Conservation (phyloP, 2,888 invertebrate species). For the Anarsia innoxiella region DNA sequence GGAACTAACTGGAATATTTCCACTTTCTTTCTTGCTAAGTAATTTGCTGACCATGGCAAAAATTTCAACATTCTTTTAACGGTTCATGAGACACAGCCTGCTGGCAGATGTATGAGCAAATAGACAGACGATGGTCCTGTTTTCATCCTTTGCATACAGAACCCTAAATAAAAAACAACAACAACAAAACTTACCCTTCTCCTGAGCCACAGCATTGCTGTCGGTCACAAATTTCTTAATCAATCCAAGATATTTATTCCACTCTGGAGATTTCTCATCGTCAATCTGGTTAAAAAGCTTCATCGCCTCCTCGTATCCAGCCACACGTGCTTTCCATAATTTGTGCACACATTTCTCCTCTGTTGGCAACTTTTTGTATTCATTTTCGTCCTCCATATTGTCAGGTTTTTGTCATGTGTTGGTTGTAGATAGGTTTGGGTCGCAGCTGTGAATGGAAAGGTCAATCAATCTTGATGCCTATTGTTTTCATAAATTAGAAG, state of each 20-base stretch:
- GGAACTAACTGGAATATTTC: no score
- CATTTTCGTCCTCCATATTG: slow-evolving; percentile 88
- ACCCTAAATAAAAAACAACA: background rate
- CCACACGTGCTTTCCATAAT: slow-evolving; percentile 95
- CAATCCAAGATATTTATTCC: slow-evolving; percentile 91
- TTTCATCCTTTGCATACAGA: no score
- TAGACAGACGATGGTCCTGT: no score
- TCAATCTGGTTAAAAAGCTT: slow-evolving; percentile 91
- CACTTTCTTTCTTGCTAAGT: no score
- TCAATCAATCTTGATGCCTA: no score
- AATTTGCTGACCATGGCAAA: no score
- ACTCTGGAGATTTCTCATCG: slow-evolving; percentile 96
- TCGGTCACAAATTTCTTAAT: slow-evolving; percentile 96
- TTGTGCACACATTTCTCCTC: slow-evolving; percentile 96
- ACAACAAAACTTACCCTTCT: slow-evolving; percentile 79
- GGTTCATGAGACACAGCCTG: no score
- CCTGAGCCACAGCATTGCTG: slow-evolving; percentile 96
- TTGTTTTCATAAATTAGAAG: no score
- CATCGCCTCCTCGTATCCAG: slow-evolving; percentile 94
- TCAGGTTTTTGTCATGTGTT: slow-evolving; percentile 6
- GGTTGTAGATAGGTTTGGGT: slow-evolving; percentile 1
- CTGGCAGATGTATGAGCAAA: no score
- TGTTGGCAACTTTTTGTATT: slow-evolving; percentile 88
- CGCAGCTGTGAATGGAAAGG: background rate
- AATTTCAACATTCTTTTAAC: no score